Evolutionary conservation across 2,888 invertebrate species (phyloP), one percentile per base, ranked within the genome.

Genomic region (Acrobeloides nanus): DNA sequence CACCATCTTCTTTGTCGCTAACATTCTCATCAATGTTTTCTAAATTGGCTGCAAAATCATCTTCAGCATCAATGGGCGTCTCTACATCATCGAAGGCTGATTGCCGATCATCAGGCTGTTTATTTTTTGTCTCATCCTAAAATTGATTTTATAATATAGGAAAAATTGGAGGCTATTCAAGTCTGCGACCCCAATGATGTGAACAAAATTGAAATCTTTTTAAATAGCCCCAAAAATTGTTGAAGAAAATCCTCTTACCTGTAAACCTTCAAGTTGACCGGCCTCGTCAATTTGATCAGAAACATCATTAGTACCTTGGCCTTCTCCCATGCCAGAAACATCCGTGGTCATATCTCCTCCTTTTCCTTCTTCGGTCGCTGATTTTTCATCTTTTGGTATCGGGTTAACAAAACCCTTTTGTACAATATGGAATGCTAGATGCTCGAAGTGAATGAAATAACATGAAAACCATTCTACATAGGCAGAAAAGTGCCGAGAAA

Each of bases 381-480:
- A 83, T 27, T 64, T 60, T 6, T 64, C 68, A 17, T 51, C 44
- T 25, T 62, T 60, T 2, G 73, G 72, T 51, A 73, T 71, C 0
- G 92, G 90, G 38, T 87, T 82, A 73, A 93, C 92, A 76, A 95
- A 95, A 15, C 97, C 95, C 80, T 82, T 59, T 18, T 45, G 24
- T 20, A 62, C 26, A 20, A 59, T 17, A 23, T 45, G 53, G 25
- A 41, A 23, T 6, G 26, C 48, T 4, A 48, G 17, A 21, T 35
- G 17, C 3, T 15, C 26, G 3, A 48, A 24, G 37, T 15, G 15
- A 4, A 46, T 15, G 20, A 47, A 31, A 24, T 24, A 48, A 18
- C 27, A 15, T 5, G 47, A 17, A 23, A 46, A 46, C 31, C 41
- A 31, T 8, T 29, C 17, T 10, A 48, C 10, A 20, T 32, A 4